A percentile compares a stretch with the other conserved stretches of the same genome.
These are phyloP conservation scores for Onychostruthus taczanowskii DNA, from an alignment of 2,113 vertebrate genomes.

Conservation along the genomic window DNA sequence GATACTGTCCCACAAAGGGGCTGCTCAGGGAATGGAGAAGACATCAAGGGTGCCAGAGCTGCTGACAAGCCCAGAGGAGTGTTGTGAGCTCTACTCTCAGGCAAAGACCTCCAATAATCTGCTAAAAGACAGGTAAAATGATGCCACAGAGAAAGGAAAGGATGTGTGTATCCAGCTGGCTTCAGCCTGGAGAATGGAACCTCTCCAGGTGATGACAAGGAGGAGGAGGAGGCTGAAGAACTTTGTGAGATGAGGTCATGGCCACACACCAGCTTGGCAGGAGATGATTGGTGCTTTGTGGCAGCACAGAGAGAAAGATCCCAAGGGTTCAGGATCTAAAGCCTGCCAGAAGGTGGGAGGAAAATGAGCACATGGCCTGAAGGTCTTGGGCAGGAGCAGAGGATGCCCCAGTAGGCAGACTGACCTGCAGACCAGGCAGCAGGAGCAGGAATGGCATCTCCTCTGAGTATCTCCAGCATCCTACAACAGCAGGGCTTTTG, in stretches of 20 bases:
- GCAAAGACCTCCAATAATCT: background rate
- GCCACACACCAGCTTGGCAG: background rate
- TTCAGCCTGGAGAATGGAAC: background rate
- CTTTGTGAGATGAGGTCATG: background rate
- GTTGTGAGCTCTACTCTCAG: background rate
- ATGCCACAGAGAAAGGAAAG: background rate
- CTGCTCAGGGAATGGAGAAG: background rate
- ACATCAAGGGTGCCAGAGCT: background rate
- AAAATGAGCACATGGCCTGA: background rate
- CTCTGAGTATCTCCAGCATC: background rate
- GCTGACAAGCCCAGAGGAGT: background rate
- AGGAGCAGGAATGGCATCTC: background rate
- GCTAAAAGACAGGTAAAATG: background rate
- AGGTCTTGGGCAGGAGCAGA: background rate
- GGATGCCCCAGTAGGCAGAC: background rate
- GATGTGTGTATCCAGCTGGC: background rate
- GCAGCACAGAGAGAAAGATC: background rate
- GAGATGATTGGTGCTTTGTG: fast-evolving
- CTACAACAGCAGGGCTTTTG: background rate
- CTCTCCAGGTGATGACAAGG: background rate
- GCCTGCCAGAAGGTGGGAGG: background rate
- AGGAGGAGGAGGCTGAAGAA: background rate
- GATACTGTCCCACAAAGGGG: background rate
- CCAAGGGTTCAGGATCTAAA: background rate
- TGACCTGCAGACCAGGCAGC: background rate